Evolutionary conservation across 2,797 vertebrate genomes (phyloP), one percentile per base, ranked within the genome.

Genomic region (Adelosebastes latens): DNA sequence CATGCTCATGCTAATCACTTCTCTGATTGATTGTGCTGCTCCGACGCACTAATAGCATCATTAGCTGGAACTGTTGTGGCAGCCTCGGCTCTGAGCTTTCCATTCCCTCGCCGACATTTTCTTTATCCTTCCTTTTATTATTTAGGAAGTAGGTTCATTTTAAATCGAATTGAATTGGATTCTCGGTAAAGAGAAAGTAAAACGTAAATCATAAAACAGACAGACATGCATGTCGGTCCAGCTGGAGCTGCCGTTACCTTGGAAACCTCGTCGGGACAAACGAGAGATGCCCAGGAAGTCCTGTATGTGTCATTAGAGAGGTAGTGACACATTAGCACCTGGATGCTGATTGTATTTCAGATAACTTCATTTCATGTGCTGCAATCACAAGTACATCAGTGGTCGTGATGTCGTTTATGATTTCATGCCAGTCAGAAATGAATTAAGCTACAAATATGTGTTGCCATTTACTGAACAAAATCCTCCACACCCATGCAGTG

Each of bases 1-100:
- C 92, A 92, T 87, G 90, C 90, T 92, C 90, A 93, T 88, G 87
- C 91, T 94, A 95, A 95, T 95, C 92, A 95, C 92, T 92, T 84
- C 83, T 86, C 79, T 93, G 94, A 95, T 94, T 94, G 91, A 95
- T 93, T 86, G 80, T 79, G 79, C 86, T 87, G 87, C 92, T 86
- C 71, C 52, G 72, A 84, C 88, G 72, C 80, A 85, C 90, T 95
- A 95, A 95, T 95, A 90, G 93, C 88, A 88, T 95, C 91, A 94
- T 94, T 95, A 95, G 85, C 91, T 78, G 83, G 80, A 89, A 90
- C 90, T 84, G 88, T 92, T 90, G 84, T 85, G 90, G 87, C 88
- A 85, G 73, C 66, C 84, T 86, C 58, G 3, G 83, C 89, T 88
- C 81, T 81, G 80, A 87, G 88, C 72, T 89, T 75, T 91, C 81